Evolutionary conservation across 2,113 vertebrate species (phyloP), one percentile per base, ranked within the genome.

Genomic region (Anoura caudifer): DNA sequence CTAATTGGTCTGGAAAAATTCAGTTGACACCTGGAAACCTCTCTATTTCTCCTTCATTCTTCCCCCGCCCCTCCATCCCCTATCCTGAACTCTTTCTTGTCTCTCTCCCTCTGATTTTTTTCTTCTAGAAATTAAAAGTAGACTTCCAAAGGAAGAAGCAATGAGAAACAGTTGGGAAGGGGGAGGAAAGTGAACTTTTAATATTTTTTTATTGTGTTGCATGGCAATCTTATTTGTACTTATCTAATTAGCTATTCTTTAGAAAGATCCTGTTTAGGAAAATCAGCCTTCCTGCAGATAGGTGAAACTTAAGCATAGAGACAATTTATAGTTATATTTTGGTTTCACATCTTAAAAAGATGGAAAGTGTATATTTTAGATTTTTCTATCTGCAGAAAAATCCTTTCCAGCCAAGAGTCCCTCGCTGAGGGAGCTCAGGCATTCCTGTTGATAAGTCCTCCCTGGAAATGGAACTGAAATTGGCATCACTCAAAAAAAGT

Each of bases 401-500:
- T 86, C 19, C 83, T 94, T 94, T 93, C 63, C 41, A 96, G 54
- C 82, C 93, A 87, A 94, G 26, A 91, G 36, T 22, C n/a, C 47
- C 56, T 96, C 50, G 47, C 31, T 13, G 13, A 50, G 65, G 56
- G 85, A 91, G 77, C 69, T 94, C 38, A 86, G 61, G 45, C 72
- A 94, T 80, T 86, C 83, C 56, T 94, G 91, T 38, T 94, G 96
- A 97, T 90, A 91, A 97, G 94, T 54, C 6, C 43, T 76, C 56
- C 28, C 31, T 73, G 47, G 70, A 97, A 96, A 93, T 97, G 54
- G 92, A 90, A 89, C 77, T 91, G 92, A 96, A 97, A 97, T 95
- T 96, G 91, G 65, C 65, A 95, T 85, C 75, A 36, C 52, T 95
- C 88, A 93, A 94, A 92, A 94, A 97, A 98, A 98, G 97, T 98